Conservation (phyloP, 2,888 invertebrate species). For the Caenorhabditis sulstoni region DNA sequence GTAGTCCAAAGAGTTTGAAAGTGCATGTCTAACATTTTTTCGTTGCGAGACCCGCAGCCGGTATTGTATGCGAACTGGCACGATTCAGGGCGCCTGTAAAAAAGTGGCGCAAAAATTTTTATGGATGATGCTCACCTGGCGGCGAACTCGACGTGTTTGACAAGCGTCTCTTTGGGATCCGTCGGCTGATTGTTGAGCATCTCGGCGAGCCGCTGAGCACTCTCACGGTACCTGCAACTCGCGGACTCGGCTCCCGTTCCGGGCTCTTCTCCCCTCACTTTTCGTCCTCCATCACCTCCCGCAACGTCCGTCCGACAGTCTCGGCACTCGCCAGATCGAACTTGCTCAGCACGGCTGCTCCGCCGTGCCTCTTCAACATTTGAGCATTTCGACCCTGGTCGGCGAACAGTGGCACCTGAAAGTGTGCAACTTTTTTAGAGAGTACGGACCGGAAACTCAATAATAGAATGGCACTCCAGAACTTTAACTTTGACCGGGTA, state of each 20-base stretch:
- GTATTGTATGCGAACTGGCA: no score
- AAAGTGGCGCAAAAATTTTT: background rate
- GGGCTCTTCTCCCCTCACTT: no score
- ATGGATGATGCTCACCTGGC: conserved; percentile 30
- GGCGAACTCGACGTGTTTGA: conserved; percentile 64
- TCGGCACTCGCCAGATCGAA: conserved; percentile 39
- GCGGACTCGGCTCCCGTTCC: no score
- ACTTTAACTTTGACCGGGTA: no score
- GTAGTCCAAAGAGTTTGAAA: no score
- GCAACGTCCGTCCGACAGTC: conserved; percentile 17
- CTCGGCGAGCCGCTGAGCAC: conserved; percentile 42
- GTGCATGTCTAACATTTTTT: no score
- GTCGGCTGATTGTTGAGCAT: conserved; percentile 62
- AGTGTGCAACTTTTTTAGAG: background rate
- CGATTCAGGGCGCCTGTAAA: background rate
- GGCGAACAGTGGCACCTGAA: conserved; percentile 65
- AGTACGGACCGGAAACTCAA: no score
- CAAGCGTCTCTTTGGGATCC: conserved; percentile 57
- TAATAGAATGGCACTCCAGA: no score
- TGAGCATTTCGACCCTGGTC: conserved; percentile 68
- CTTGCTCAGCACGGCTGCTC: conserved; percentile 56
- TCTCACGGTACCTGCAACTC: conserved; percentile 23
- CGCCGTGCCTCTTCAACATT: conserved; percentile 52
- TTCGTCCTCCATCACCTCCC: conserved; percentile 28
- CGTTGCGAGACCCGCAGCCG: no score